A percentile compares a stretch with the other conserved stretches of the same genome.
phyloP scores from a whole-genome alignment of 30 jellyfish, hydroid and myxozoan genomes.

The Turritopsis rubra region DNA sequence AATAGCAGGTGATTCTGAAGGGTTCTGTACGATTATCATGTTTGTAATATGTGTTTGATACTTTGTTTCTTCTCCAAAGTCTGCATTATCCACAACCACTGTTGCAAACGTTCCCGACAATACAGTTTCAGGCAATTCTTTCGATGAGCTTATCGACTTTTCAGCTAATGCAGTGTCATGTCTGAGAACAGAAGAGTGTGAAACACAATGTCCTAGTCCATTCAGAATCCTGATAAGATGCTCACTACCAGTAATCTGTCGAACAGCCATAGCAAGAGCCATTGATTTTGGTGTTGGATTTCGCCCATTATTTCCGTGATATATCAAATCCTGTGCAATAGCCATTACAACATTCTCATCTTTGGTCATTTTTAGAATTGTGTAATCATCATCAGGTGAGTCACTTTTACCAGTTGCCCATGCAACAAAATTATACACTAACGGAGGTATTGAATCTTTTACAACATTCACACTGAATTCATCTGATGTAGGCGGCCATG shows the following conservation, averaged over 20 bases:
- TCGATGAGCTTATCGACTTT: no score
- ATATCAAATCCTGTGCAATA: constrained; percentile 46
- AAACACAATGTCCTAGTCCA: no score
- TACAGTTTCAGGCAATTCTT: no score
- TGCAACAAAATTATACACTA: constrained; percentile 34
- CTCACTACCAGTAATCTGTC: no score
- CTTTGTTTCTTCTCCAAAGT: constrained; percentile 51
- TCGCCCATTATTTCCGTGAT: constrained; percentile 23
- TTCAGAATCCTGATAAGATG: no score
- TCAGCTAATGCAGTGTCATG: no score
- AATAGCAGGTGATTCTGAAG: constrained; percentile 5
- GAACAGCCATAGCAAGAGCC: no score
- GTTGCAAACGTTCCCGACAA: no score
- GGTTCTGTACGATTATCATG: constrained; percentile 38
- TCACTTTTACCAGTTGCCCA: constrained; percentile 38
- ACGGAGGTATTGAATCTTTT: constrained; percentile 32
- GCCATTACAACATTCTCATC: constrained; percentile 17
- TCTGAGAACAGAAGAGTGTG: no score
- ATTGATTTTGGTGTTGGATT: constrained; percentile 32
- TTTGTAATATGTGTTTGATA: constrained; percentile 45
- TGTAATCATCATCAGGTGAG: constrained; percentile 17
- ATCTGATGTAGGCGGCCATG: constrained; percentile 46
- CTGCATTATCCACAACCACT: no score
- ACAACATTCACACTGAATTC: constrained; percentile 25
- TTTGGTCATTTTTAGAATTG: background rate